phyloP scores from a whole-genome alignment of 2,113 vertebrate genomes.

The Seriola aureovittata region DNA sequence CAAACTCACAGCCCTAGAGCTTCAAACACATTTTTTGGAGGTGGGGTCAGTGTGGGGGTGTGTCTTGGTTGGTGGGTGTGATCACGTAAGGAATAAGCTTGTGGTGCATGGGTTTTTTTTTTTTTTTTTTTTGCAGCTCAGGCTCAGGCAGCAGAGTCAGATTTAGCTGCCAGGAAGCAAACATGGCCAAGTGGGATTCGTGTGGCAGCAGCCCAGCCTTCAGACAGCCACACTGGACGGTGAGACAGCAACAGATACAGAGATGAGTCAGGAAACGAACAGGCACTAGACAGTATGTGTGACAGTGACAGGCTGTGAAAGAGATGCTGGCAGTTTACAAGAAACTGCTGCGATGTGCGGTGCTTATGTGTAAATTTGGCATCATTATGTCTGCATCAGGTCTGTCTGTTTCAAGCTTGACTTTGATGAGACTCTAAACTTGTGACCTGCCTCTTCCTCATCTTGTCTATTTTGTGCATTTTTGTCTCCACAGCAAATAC shows the following conservation, averaged over 20 bases:
- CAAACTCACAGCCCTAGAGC: neutral
- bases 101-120: neutral
- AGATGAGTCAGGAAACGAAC: neutral
- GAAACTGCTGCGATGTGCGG: neutral
- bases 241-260: constrained; percentile 48
- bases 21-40: neutral
- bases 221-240: constrained; percentile 58
- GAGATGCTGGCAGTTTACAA: neutral
- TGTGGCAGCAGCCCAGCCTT: constrained; percentile 49
- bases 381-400: neutral
- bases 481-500: constrained; percentile 85
- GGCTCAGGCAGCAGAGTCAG: constrained; percentile 26
- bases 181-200: constrained; percentile 64
- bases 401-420: neutral
- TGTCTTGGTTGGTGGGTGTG: constrained; percentile 41
- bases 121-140: constrained; percentile 5
- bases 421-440: neutral
- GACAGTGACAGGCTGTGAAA: neutral
- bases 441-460: constrained; percentile 11
- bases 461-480: neutral
- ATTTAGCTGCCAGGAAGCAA: constrained; percentile 9
- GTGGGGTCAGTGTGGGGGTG: constrained; percentile 31
- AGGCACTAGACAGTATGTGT: neutral
- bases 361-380: neutral
- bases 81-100: constrained; percentile 2